Percentiles rank a stretch among this genome's conserved stretches.
phyloP scores from a whole-genome alignment of 2,113 vertebrate genomes.

The Choloepus hoffmanni region DNA sequence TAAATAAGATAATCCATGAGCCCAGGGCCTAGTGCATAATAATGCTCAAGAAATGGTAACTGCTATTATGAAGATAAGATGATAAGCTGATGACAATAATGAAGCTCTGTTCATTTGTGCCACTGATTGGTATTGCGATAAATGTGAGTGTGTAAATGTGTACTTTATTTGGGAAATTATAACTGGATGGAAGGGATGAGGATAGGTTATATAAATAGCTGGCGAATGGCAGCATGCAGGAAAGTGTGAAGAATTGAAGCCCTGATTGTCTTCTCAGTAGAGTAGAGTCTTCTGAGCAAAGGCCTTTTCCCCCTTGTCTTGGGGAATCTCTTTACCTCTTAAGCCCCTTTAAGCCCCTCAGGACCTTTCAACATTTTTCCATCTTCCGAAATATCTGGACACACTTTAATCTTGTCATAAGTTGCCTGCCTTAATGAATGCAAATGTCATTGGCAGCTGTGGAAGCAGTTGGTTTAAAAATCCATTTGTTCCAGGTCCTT shows the following conservation, averaged over 20 bases:
- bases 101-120: conserved; percentile 13
- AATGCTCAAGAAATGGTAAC: conserved; percentile 49
- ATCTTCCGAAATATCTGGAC: conserved; percentile 19
- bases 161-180: conserved; percentile 1
- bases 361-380: conserved; percentile 6
- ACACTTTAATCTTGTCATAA: conserved; percentile 27
- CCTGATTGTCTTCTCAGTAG: background rate
- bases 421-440: conserved; percentile 20
- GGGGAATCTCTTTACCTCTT: conserved; percentile 47
- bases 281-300: conserved; percentile 5
- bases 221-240: background rate
- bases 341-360: background rate
- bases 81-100: background rate
- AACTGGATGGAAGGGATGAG: background rate
- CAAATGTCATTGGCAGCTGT: conserved; percentile 4
- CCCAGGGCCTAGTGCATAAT: background rate
- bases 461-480: conserved; percentile 49
- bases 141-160: background rate
- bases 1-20: conserved; percentile 27
- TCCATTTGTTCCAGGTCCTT: conserved; percentile 6
- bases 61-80: conserved; percentile 38
- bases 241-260: background rate
- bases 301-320: background rate
- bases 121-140: background rate
- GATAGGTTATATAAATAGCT: background rate